These are phyloP conservation scores for Peromyscus melanophrys DNA, from an alignment of 2,797 vertebrate genomes.

Conservation along the genomic window DNA sequence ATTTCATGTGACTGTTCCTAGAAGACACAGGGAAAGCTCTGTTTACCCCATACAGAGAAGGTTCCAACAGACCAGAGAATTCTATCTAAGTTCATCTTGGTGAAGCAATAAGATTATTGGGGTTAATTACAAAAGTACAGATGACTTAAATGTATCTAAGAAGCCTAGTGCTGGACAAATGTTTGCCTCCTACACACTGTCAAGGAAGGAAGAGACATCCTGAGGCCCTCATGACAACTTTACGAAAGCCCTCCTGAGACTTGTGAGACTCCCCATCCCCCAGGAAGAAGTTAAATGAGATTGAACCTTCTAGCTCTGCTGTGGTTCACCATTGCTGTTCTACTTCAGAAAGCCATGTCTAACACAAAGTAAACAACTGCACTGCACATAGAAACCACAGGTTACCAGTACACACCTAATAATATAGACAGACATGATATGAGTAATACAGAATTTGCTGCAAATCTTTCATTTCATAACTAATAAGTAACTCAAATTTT, in stretches of 20 bases:
- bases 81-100: neutral
- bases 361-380: neutral
- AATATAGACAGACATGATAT: neutral
- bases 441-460: neutral
- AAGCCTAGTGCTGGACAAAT: fast-evolving
- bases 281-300: neutral
- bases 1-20: neutral
- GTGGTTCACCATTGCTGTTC: neutral
- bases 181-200: too few species aligned
- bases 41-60: neutral
- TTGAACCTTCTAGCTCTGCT: neutral
- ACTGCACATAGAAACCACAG: neutral
- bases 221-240: too few species aligned
- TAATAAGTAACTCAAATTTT: neutral
- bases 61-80: neutral
- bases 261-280: neutral
- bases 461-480: neutral
- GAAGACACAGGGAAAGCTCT: neutral
- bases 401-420: neutral
- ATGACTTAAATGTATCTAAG: neutral
- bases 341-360: neutral
- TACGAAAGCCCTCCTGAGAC: neutral
- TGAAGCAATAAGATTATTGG: neutral
- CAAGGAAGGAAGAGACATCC: neutral
- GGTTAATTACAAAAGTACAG: neutral